Percentiles rank a stretch among this genome's conserved stretches.
Evolutionary conservation across 1,140 invertebrate genomes (phyloP).

Genomic region (Dendrolimus punctatus): DNA sequence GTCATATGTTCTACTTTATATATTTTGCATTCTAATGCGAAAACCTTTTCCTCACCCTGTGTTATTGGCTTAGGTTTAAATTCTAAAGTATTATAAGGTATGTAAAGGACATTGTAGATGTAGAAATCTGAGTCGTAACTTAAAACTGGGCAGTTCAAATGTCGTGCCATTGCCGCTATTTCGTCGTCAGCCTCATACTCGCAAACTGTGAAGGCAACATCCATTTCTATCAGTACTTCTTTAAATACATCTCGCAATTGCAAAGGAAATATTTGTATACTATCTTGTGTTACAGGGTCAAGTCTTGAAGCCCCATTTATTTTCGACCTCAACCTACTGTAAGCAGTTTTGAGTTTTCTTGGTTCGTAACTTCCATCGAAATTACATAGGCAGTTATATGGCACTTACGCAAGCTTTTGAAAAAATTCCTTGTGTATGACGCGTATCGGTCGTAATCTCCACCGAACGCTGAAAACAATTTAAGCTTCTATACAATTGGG

Average conservation of each 20-base stretch:
- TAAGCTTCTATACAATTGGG: slow-evolving; percentile 79
- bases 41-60: slow-evolving; percentile 30
- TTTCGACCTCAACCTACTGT: slow-evolving; percentile 76
- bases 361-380: slow-evolving; percentile 87
- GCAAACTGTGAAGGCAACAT: slow-evolving; percentile 78
- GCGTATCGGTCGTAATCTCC: slow-evolving; percentile 90
- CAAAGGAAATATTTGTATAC: slow-evolving; percentile 77
- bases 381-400: slow-evolving; percentile 84
- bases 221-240: slow-evolving; percentile 76
- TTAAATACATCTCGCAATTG: slow-evolving; percentile 82
- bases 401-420: slow-evolving; percentile 80
- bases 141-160: slow-evolving; percentile 86
- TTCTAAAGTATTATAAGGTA: slow-evolving; percentile 82
- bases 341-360: slow-evolving; percentile 82
- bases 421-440: slow-evolving; percentile 77
- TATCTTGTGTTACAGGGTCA: slow-evolving; percentile 58
- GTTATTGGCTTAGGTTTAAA: slow-evolving; percentile 44
- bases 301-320: slow-evolving; percentile 71
- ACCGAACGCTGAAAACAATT: slow-evolving; percentile 82
- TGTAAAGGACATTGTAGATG: slow-evolving; percentile 87
- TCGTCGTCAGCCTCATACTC: slow-evolving; percentile 91
- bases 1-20: slow-evolving; percentile 82
- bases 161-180: slow-evolving; percentile 83
- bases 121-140: slow-evolving; percentile 95
- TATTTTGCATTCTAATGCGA: slow-evolving; percentile 75